A percentile compares a stretch with the other conserved stretches of the same genome.
These are phyloP conservation scores for Dysdera silvatica DNA, from an alignment of 1,140 invertebrate genomes.

Conservation along the genomic window DNA sequence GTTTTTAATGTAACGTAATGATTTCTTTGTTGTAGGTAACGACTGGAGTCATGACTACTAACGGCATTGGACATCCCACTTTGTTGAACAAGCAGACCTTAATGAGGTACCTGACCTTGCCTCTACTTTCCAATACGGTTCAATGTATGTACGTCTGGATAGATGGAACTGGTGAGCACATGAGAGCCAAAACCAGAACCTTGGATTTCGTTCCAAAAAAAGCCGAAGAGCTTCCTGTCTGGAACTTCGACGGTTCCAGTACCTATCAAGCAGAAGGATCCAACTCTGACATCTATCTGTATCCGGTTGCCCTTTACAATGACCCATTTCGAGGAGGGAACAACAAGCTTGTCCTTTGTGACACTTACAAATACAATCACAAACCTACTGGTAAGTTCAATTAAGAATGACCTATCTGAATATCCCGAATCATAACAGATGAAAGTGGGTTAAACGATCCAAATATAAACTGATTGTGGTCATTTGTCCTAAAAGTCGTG, in stretches of 20 bases:
- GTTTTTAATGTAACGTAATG: no score
- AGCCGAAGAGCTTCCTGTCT: slow-evolving; percentile 67
- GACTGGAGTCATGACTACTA: slow-evolving; percentile 12
- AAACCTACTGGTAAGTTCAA: slow-evolving; percentile 53
- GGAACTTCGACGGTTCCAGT: slow-evolving; percentile 90
- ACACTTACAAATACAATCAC: slow-evolving; percentile 63
- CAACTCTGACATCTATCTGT: slow-evolving; percentile 77
- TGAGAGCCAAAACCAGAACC: slow-evolving; percentile 81
- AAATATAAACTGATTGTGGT: no score
- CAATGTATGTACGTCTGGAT: slow-evolving; percentile 93
- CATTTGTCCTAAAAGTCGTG: slow-evolving; percentile 1
- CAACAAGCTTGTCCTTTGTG: slow-evolving; percentile 84
- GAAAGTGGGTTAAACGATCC: no score
- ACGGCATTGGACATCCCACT: slow-evolving; percentile 9
- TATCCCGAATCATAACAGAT: no score
- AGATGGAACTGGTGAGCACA: slow-evolving; percentile 80
- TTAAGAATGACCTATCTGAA: no score
- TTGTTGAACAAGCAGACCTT: slow-evolving; percentile 28
- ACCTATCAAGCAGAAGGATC: slow-evolving; percentile 52
- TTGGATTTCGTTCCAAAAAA: slow-evolving; percentile 33
- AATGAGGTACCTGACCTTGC: slow-evolving; percentile 59
- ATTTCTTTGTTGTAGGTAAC: no score
- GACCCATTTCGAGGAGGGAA: slow-evolving; percentile 80
- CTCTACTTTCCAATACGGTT: slow-evolving; percentile 64
- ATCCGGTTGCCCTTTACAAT: slow-evolving; percentile 78